phyloP scores from a whole-genome alignment of 64 coral and sea anemone species.

The Cladopsammia gracilis region DNA sequence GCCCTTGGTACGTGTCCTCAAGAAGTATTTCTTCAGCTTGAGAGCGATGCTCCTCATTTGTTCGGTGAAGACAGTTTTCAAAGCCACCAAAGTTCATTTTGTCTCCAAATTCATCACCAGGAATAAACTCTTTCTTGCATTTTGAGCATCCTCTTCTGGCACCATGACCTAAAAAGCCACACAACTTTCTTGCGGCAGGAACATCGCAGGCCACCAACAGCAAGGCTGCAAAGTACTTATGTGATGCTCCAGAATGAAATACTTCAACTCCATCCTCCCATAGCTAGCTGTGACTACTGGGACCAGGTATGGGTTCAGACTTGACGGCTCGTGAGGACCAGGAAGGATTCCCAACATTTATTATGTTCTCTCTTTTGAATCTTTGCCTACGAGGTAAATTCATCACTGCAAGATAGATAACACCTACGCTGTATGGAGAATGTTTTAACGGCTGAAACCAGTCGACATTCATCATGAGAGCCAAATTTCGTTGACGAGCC shows the following conservation, averaged over 20 bases:
- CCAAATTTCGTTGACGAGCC: not conserved
- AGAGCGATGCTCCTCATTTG: constrained; percentile 34
- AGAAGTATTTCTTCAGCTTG: constrained; percentile 69
- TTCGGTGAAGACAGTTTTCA: constrained; percentile 37
- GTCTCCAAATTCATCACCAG: constrained; percentile 6
- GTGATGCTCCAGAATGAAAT: not conserved
- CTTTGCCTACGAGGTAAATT: constrained; percentile 7
- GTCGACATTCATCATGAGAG: not conserved
- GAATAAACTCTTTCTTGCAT: constrained; percentile 51
- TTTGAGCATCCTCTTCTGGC: constrained; percentile 66
- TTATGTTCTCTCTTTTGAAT: not conserved
- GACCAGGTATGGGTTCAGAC: not conserved
- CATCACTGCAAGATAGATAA: not conserved
- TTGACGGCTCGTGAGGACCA: not conserved
- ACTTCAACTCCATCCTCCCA: constrained; percentile 20
- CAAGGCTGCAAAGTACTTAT: constrained; percentile 32
- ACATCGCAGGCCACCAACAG: constrained; percentile 58
- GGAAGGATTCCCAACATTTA: not conserved
- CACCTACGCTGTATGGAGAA: not conserved
- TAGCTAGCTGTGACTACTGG: not conserved
- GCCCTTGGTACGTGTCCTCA: constrained; percentile 39
- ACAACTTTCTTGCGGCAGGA: constrained; percentile 21
- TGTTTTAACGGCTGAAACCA: constrained; percentile 2
- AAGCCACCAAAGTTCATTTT: constrained; percentile 75
- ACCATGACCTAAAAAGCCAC: constrained; percentile 48